Evolutionary conservation across 2,888 invertebrate species (phyloP), one percentile per base, ranked within the genome.

Genomic region (Synergus laeviventris): DNA sequence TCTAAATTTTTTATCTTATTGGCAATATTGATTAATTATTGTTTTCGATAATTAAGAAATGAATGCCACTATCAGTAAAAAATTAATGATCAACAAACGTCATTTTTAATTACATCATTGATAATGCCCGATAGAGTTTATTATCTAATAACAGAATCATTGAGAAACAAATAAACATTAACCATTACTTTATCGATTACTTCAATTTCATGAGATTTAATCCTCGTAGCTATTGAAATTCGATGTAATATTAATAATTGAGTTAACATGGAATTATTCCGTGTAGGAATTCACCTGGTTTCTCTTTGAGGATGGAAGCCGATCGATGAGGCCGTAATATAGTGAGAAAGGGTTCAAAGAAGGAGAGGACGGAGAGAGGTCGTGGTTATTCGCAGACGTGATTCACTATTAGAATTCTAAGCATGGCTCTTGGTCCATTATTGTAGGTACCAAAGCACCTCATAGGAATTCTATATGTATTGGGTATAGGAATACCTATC

Each of bases 331-430:
- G 18, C 14, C 36, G 36, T 61, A 45, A 45, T 16, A 36, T 61
- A 61, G 61, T 12, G 62, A 64, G 62, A 12, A 39, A 64, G 45
- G 54, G 31, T 16, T 42, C 24, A 77, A 64, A 64, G 75, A 24
- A 21, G 31, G 62, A 75, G 60, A 73, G 66, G 74, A 77, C 8
- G 5, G 16, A 38, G 16, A 38, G 62, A 18, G 62, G 66, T 42
- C 42, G 42, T 66, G 24, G 42, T 81, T 86, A 87, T 85, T 87
- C 84, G 76, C 82, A 80, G 83, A 83, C 84, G 80, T 86, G 87
- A 88, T 79, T 86, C 87, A 85, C 80, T 77, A 77, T 80, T 64
- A 66, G 73, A 75, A 66, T 21, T 42, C 66, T 42, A 1, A 66
- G 21, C 66, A 66, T 24, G 66, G 24, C 18, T 24, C 21, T 24